Evolutionary conservation across 1,140 invertebrate species (phyloP), one percentile per base, ranked within the genome.

Genomic region (Pemphigus obesinymphae): DNA sequence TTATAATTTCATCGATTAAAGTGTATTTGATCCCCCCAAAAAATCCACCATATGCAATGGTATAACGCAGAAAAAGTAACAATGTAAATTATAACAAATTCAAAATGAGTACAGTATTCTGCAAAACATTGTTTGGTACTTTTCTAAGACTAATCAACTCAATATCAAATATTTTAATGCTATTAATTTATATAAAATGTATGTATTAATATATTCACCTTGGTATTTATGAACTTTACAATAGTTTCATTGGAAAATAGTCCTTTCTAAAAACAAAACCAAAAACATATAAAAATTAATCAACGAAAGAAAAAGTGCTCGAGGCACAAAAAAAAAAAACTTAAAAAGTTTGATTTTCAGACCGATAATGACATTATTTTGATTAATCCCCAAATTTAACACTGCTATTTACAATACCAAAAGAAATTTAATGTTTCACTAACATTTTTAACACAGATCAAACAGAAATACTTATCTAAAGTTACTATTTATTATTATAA

Each of bases 351-450:
- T 80, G 76, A 80, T 80, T 80, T 80, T 78, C 37, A 80, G 50
- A 80, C 55, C 23, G 76, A 80, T 23, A 63, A 58, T 80, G 76
- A 80, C 73, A 58, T 37, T 61, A 61, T 78, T 78, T 80, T 80
- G 76, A 80, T 80, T 80, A 80, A 61, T 80, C 76, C 55, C 55
- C 53, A 80, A 80, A 34, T 80, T 63, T 80, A 80, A 80, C 23
- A 15, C 43, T 61, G 40, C 37, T 80, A 80, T 80, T 80, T 80
- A 80, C 76, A 80, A 80, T 61, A 20, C 45, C 7, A 48, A 73
- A 58, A 40, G 34, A 61, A 61, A 58, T 45, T 0, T 6, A 58
- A 78, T 29, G 26, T 26, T 80, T 45, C 48, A 61, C 76, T 80
- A 80, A 80, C 55, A 63, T 61, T 61, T 20, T 80, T 80, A 61